Evolutionary conservation across 2,113 vertebrate species (phyloP).

Genomic region (Perca flavescens): DNA sequence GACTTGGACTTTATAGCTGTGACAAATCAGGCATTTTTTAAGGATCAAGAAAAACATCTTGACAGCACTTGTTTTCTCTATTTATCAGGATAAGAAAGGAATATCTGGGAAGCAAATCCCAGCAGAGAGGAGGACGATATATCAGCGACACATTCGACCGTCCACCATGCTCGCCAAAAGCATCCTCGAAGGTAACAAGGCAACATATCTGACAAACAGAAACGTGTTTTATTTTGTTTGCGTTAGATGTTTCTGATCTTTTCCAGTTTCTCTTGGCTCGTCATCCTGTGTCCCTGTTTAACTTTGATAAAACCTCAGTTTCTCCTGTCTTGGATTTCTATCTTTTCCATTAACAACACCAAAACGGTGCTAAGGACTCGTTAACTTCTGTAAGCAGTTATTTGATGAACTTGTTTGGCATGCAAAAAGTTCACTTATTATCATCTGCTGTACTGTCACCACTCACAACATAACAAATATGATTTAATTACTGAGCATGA

Average conservation of each 20-base stretch:
- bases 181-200: constrained; percentile 93
- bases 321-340: constrained; percentile 83
- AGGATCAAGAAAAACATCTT: constrained; percentile 23
- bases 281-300: constrained; percentile 46
- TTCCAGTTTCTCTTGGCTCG: constrained; percentile 9
- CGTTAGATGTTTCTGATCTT: background rate
- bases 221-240: background rate
- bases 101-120: constrained; percentile 90
- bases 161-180: constrained; percentile 97
- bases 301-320: constrained; percentile 61
- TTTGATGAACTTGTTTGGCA: background rate
- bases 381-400: constrained; percentile 20
- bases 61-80: background rate
- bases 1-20: background rate
- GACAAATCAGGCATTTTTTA: constrained; percentile 13
- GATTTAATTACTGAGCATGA: background rate
- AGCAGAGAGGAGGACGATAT: constrained; percentile 91
- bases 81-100: constrained; percentile 94
- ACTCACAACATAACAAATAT: background rate
- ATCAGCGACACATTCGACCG: constrained; percentile 93
- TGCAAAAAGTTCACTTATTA: background rate
- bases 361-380: background rate
- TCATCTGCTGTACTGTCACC: background rate
- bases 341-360: constrained; percentile 57
- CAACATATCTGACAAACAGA: background rate